These are phyloP conservation scores for Cephus pulcher DNA, from an alignment of 2,888 invertebrate genomes.

Conservation along the genomic window DNA sequence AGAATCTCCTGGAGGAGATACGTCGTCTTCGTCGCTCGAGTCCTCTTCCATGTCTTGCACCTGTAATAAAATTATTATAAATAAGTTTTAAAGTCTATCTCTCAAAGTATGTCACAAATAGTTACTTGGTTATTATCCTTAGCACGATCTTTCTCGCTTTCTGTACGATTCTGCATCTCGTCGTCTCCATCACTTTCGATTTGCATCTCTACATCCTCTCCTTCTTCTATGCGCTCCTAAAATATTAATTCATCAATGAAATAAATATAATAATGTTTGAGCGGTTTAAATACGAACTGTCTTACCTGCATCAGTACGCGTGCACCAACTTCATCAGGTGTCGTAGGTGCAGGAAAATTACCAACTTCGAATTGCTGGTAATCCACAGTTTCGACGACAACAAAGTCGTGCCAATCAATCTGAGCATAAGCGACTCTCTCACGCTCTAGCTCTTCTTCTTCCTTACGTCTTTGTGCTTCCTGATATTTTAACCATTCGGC, in stretches of 20 bases:
- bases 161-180: constrained; percentile 65
- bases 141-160: constrained; percentile 65
- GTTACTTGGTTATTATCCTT: constrained; percentile 68
- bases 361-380: constrained; percentile 97
- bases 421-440: constrained; percentile 96
- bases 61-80: constrained; percentile 26
- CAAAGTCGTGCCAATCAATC: constrained; percentile 99
- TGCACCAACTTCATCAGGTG: constrained; percentile 96
- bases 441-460: constrained; percentile 94
- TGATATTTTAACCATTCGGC: constrained; percentile 98
- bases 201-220: constrained; percentile 91
- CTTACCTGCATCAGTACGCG: constrained; percentile 86
- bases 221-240: constrained; percentile 80
- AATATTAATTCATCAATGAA: constrained; percentile 5
- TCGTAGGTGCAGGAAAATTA: constrained; percentile 97
- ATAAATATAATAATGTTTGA: not conserved
- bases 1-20: constrained; percentile 54
- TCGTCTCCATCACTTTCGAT: constrained; percentile 86
- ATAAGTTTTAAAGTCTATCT: constrained; percentile 9
- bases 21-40: constrained; percentile 76
- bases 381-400: constrained; percentile 99
- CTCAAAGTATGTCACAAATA: not conserved
- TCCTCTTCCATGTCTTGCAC: constrained; percentile 96
- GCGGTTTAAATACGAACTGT: not conserved
- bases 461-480: constrained; percentile 90